A percentile compares a stretch with the other conserved stretches of the same genome.
Evolutionary conservation across 2,113 vertebrate genomes (phyloP).

Genomic region (Mystacornis crossleyi): DNA sequence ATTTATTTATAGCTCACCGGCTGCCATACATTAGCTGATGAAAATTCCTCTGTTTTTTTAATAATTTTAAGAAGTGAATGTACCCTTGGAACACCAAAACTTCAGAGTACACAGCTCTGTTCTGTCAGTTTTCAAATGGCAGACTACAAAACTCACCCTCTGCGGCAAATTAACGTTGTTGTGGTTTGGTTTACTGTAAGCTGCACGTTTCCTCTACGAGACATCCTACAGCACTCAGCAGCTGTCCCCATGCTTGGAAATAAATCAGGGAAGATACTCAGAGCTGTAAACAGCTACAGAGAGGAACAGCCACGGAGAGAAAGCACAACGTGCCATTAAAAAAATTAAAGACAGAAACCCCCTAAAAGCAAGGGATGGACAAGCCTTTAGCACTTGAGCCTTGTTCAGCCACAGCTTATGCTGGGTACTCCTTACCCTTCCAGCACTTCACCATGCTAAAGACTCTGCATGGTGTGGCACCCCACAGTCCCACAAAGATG

Average conservation of each 20-base stretch:
- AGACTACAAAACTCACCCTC: background rate
- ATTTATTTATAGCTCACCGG: background rate
- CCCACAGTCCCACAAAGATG: background rate
- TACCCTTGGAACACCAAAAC: background rate
- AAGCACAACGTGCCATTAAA: background rate
- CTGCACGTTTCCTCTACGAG: background rate
- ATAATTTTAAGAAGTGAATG: background rate
- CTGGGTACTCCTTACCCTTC: background rate
- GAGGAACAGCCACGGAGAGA: background rate
- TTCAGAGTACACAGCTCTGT: background rate
- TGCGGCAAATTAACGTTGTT: background rate
- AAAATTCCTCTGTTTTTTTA: background rate
- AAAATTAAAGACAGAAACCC: background rate
- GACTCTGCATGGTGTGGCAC: background rate
- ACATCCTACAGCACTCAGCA: background rate
- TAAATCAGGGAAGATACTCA: background rate
- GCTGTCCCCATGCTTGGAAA: background rate
- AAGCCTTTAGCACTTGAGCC: background rate
- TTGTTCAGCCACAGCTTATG: background rate
- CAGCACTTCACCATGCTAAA: background rate
- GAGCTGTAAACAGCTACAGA: background rate
- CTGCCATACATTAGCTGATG: background rate
- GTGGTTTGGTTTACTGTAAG: background rate
- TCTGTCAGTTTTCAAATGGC: background rate
- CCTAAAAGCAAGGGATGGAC: background rate